phyloP scores from a whole-genome alignment of 2,113 vertebrate genomes.

The Silurus glanis region DNA sequence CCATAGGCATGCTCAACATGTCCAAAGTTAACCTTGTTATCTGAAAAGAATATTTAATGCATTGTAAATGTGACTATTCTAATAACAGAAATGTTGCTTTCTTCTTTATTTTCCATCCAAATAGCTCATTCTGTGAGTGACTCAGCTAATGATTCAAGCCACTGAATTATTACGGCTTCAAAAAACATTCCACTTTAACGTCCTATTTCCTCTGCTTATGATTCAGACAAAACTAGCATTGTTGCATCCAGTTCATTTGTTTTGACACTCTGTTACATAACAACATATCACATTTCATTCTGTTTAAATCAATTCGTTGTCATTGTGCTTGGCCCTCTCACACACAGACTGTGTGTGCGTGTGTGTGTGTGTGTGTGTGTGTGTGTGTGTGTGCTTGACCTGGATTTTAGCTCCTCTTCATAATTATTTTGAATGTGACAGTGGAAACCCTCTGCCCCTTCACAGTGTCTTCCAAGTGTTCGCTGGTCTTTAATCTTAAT shows the following conservation, averaged over 20 bases:
- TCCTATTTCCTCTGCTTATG: background rate
- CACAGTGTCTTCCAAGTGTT: conserved; percentile 69
- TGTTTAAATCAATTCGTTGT: background rate
- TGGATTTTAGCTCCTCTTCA: conserved; percentile 64
- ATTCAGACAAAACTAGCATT: background rate
- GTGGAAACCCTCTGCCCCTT: conserved; percentile 66
- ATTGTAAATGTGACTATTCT: background rate
- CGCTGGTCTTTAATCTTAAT: conserved; percentile 79
- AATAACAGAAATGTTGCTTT: background rate
- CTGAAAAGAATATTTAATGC: background rate
- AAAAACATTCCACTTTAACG: background rate
- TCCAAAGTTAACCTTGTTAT: background rate
- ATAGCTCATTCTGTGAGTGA: background rate
- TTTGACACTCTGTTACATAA: conserved; percentile 29
- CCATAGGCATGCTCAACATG: background rate
- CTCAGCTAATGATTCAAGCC: background rate
- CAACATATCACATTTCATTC: conserved; percentile 21
- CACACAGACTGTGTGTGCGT: background rate
- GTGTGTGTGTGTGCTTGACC: conserved; percentile 13
- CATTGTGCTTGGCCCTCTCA: background rate
- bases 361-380: background rate
- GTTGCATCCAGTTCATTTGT: background rate
- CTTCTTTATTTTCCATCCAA: background rate
- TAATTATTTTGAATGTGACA: conserved; percentile 73
- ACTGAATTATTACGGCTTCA: background rate